These are phyloP conservation scores for Indicator indicator DNA, from an alignment of 2,113 vertebrate species.

Conservation along the genomic window DNA sequence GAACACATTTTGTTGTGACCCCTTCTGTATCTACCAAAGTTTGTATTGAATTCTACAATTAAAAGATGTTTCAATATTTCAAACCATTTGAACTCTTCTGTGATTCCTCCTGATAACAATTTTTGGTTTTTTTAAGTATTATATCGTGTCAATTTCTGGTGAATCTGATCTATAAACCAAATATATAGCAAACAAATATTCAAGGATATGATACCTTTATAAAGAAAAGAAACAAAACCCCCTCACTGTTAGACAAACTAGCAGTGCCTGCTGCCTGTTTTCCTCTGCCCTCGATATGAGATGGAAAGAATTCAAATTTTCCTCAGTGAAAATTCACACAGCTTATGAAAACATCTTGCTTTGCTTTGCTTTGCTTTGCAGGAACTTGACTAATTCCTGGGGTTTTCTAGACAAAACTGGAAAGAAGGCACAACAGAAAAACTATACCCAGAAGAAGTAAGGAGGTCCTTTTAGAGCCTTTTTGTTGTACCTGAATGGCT, in stretches of 20 bases:
- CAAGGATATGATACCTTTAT: not conserved
- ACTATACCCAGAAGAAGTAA: not conserved
- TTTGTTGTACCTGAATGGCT: not conserved
- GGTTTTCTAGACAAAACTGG: not conserved
- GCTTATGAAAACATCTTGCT: not conserved
- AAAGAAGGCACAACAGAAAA: not conserved
- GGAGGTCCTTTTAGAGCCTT: not conserved
- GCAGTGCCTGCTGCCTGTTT: not conserved
- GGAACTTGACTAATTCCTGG: not conserved
- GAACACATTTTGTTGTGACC: conserved; percentile 74
- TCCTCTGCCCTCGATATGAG: not conserved
- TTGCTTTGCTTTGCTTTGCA: not conserved
- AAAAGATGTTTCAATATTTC: conserved; percentile 81
- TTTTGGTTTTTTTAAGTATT: not conserved
- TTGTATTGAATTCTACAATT: conserved; percentile 80
- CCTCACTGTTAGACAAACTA: not conserved
- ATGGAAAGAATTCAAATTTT: not conserved
- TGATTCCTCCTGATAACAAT: not conserved
- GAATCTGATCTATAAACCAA: not conserved
- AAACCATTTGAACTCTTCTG: conserved; percentile 11
- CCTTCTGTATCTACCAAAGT: conserved; percentile 81
- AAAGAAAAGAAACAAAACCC: not conserved
- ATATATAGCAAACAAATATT: not conserved
- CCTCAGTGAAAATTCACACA: not conserved
- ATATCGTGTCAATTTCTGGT: not conserved